A percentile compares a stretch with the other conserved stretches of the same genome.
phyloP scores from a whole-genome alignment of 2,888 invertebrate genomes.

The Monochamus alternatus region DNA sequence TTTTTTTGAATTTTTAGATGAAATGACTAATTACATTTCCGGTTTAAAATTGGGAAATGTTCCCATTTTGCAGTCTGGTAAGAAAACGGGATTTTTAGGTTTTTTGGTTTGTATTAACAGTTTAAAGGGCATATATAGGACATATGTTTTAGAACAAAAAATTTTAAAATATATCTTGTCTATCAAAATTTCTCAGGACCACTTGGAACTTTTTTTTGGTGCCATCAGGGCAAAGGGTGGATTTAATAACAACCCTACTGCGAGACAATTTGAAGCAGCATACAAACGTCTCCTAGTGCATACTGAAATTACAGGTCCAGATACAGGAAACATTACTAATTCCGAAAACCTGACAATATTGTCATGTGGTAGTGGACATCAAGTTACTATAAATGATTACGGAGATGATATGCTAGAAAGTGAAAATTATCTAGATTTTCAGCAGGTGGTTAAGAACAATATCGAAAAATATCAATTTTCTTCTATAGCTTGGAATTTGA shows the following conservation, averaged over 20 bases:
- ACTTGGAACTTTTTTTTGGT: slow-evolving; percentile 38
- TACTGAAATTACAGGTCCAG: slow-evolving; percentile 23
- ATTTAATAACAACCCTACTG: slow-evolving; percentile 42
- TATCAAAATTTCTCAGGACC: slow-evolving; percentile 35
- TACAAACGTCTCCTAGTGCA: slow-evolving; percentile 34
- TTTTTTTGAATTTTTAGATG: slow-evolving; percentile 22
- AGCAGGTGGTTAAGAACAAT: not conserved
- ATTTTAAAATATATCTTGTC: slow-evolving; percentile 36
- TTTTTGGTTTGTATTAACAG: slow-evolving; percentile 45
- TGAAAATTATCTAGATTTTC: slow-evolving; percentile 16
- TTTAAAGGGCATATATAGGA: slow-evolving; percentile 29
- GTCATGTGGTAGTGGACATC: slow-evolving; percentile 7
- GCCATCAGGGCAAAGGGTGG: slow-evolving; percentile 37
- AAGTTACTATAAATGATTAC: not conserved
- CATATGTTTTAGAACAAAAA: slow-evolving; percentile 20
- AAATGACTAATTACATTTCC: slow-evolving; percentile 22
- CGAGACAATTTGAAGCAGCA: slow-evolving; percentile 34
- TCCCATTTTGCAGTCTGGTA: slow-evolving; percentile 22
- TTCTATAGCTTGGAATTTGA: slow-evolving; percentile 33
- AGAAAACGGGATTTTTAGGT: slow-evolving; percentile 45
- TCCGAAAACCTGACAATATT: slow-evolving; percentile 36
- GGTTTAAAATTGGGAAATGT: slow-evolving; percentile 19
- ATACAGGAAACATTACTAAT: slow-evolving; percentile 38
- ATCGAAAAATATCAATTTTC: not conserved
- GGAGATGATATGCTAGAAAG: slow-evolving; percentile 2